These are phyloP conservation scores for Drosophila anceps DNA, from an alignment of 2,888 invertebrate genomes.

Conservation along the genomic window DNA sequence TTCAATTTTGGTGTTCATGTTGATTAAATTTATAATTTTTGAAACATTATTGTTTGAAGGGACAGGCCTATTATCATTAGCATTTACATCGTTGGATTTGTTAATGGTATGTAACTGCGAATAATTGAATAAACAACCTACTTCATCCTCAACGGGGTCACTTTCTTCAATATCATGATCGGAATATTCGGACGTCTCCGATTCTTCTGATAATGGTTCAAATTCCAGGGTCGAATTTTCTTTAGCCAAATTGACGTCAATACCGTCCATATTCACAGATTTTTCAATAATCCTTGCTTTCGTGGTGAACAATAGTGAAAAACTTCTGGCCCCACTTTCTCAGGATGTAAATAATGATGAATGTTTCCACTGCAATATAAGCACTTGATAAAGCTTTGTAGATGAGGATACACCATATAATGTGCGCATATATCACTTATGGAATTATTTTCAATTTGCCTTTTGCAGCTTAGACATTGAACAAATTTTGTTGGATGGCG, in stretches of 20 bases:
- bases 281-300: slow-evolving; percentile 42
- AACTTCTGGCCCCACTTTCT: slow-evolving; percentile 49
- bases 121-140: slow-evolving; percentile 8
- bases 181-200: slow-evolving; percentile 81
- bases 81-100: neutral
- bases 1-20: neutral
- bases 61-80: neutral
- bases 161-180: slow-evolving; percentile 68
- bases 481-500: slow-evolving; percentile 59
- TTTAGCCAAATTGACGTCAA: neutral
- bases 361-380: slow-evolving; percentile 82
- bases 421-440: slow-evolving; percentile 81
- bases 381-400: slow-evolving; percentile 64
- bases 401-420: slow-evolving; percentile 70
- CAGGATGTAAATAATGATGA: slow-evolving; percentile 63
- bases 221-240: slow-evolving; percentile 7
- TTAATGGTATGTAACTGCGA: neutral
- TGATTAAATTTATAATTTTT: neutral
- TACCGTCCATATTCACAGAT: slow-evolving; percentile 45
- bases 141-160: slow-evolving; percentile 16
- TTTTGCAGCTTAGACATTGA: slow-evolving; percentile 79
- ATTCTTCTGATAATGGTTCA: slow-evolving; percentile 58
- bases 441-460: slow-evolving; percentile 65
- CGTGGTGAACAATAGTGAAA: slow-evolving; percentile 83
- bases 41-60: neutral